Conservation (phyloP, 2,888 invertebrate species). For the Drosophila prolongata region DNA sequence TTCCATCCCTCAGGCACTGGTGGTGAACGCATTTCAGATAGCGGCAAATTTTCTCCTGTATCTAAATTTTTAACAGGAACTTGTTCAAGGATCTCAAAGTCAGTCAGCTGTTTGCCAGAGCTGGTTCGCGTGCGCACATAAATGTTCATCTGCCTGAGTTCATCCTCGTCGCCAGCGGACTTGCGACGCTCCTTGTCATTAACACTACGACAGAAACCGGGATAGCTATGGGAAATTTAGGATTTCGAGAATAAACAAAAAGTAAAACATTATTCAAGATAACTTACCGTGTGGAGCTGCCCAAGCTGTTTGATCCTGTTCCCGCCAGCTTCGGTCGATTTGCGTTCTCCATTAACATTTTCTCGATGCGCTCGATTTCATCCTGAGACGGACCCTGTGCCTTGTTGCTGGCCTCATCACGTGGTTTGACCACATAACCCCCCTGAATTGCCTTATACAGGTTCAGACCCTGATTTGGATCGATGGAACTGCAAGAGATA, state of each 20-base stretch:
- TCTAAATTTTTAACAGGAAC: constrained; percentile 93
- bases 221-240: constrained; percentile 72
- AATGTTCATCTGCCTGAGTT: constrained; percentile 88
- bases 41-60: constrained; percentile 95
- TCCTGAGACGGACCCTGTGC: constrained; percentile 87
- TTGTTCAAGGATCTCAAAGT: constrained; percentile 96
- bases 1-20: constrained; percentile 93
- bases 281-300: constrained; percentile 84
- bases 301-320: constrained; percentile 85
- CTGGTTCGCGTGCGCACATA: constrained; percentile 92
- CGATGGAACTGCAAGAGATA: constrained; percentile 81
- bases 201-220: constrained; percentile 79
- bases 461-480: constrained; percentile 84
- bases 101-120: constrained; percentile 94
- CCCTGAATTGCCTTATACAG: constrained; percentile 86
- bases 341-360: constrained; percentile 85
- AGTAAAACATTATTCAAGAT: no score
- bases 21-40: constrained; percentile 90
- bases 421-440: constrained; percentile 87
- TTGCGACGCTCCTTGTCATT: constrained; percentile 88
- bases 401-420: constrained; percentile 88
- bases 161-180: constrained; percentile 93
- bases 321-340: constrained; percentile 83
- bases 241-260: not conserved
- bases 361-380: constrained; percentile 87